A percentile compares a stretch with the other conserved stretches of the same genome.
Evolutionary conservation across 2,797 vertebrate genomes (phyloP).

Genomic region (Sebastes diaconus): DNA sequence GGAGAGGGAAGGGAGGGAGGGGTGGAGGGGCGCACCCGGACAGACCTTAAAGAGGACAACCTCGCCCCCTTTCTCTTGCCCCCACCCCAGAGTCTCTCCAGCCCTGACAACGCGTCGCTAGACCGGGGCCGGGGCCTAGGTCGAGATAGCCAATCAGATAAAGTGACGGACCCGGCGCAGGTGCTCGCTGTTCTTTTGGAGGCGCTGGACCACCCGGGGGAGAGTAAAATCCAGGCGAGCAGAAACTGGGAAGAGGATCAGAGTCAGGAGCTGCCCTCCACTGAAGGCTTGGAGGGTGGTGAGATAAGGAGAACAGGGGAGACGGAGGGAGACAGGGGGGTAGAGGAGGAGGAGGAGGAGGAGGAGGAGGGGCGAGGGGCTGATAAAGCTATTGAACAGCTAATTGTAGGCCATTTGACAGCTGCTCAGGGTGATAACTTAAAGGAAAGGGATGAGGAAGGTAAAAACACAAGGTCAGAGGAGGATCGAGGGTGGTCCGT

Average conservation of each 20-base stretch:
- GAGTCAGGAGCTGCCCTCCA: conserved; percentile 53
- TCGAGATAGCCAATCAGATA: conserved; percentile 75
- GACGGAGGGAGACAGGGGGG: conserved; percentile 52
- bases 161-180: conserved; percentile 78
- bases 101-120: conserved; percentile 49
- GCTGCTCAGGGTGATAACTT: conserved; percentile 65
- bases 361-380: conserved; percentile 34
- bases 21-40: conserved; percentile 79
- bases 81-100: conserved; percentile 55
- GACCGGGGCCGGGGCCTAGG: conserved; percentile 67
- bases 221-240: conserved; percentile 47
- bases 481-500: conserved; percentile 49
- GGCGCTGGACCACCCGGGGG: conserved; percentile 79
- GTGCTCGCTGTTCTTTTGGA: conserved; percentile 87
- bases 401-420: conserved; percentile 69
- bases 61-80: conserved; percentile 65
- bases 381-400: conserved; percentile 74
- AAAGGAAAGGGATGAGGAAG: conserved; percentile 56
- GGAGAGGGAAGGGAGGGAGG: conserved; percentile 73
- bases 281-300: conserved; percentile 48
- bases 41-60: conserved; percentile 71
- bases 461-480: conserved; percentile 64
- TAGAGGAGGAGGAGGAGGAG: conserved; percentile 49
- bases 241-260: conserved; percentile 64
- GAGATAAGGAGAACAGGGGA: conserved; percentile 67